Percentiles rank a stretch among this genome's conserved stretches.
Conservation (phyloP, 2,797 vertebrate genomes). For the Buphagus erythrorhynchus region DNA sequence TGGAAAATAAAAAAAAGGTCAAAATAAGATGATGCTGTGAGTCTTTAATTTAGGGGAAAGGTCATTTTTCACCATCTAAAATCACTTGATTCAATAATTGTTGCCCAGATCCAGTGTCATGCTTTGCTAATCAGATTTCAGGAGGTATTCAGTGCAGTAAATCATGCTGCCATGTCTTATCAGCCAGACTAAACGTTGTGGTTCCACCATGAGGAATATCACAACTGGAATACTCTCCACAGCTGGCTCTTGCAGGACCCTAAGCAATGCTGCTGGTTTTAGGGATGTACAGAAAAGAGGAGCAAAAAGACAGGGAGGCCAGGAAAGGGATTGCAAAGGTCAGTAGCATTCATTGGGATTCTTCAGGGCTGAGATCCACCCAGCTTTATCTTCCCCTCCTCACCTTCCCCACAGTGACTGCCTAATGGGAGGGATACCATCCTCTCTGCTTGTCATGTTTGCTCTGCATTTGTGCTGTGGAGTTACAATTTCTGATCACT, state of each 20-base stretch:
- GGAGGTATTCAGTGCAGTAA: neutral
- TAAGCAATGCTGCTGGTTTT: neutral
- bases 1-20: neutral
- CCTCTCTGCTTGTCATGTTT: neutral
- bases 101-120: neutral
- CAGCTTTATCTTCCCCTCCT: neutral
- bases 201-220: neutral
- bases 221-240: neutral
- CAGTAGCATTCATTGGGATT: neutral
- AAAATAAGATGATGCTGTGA: neutral
- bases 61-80: neutral
- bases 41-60: neutral
- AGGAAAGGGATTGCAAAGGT: neutral
- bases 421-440: neutral
- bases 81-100: neutral
- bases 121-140: constrained; percentile 11
- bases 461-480: neutral
- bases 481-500: neutral
- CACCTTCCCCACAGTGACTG: neutral
- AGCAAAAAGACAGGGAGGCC: neutral
- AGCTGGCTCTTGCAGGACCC: neutral
- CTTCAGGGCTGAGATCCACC: neutral
- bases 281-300: neutral
- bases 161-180: neutral
- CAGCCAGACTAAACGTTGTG: neutral